Percentiles rank a stretch among this genome's conserved stretches.
Evolutionary conservation across 2,797 vertebrate genomes (phyloP).

Genomic region (Caiman crocodilus): DNA sequence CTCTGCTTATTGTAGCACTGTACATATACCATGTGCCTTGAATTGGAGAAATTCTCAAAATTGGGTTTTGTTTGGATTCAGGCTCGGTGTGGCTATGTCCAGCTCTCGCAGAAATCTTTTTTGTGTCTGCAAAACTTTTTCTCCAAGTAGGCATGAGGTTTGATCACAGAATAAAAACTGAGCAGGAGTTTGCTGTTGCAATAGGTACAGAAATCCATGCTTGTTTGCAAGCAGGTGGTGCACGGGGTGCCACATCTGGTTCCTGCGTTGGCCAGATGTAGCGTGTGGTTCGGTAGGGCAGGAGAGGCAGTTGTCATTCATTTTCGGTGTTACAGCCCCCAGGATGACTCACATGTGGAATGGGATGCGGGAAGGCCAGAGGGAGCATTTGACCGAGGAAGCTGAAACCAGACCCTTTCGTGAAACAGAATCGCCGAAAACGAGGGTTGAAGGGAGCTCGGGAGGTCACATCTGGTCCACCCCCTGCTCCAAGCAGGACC

Average conservation of each 20-base stretch:
- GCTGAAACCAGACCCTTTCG: neutral
- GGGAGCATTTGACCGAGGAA: neutral
- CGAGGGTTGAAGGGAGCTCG: too few relatives aligned
- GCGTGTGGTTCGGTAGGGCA: slow-evolving; percentile 28
- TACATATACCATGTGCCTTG: slow-evolving; percentile 39
- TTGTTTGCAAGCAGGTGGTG: slow-evolving; percentile 28
- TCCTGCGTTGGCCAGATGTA: slow-evolving; percentile 13
- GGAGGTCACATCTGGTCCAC: too few relatives aligned
- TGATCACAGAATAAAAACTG: neutral
- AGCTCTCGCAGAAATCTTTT: slow-evolving; percentile 37
- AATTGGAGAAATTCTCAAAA: slow-evolving; percentile 27
- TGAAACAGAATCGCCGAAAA: too few relatives aligned
- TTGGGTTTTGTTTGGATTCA: neutral
- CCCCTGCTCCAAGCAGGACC: too few relatives aligned
- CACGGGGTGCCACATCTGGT: neutral
- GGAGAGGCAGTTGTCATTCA: slow-evolving; percentile 44
- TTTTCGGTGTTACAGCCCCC: neutral
- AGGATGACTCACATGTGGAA: neutral
- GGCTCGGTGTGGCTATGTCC: slow-evolving; percentile 21
- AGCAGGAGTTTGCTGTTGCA: neutral
- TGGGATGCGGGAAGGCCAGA: neutral
- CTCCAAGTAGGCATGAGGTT: slow-evolving; percentile 45
- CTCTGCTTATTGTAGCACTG: slow-evolving; percentile 4
- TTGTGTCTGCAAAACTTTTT: slow-evolving; percentile 42
- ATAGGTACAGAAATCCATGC: neutral